phyloP scores from a whole-genome alignment of 2,797 vertebrate genomes.

The Numenius phaeopus region DNA sequence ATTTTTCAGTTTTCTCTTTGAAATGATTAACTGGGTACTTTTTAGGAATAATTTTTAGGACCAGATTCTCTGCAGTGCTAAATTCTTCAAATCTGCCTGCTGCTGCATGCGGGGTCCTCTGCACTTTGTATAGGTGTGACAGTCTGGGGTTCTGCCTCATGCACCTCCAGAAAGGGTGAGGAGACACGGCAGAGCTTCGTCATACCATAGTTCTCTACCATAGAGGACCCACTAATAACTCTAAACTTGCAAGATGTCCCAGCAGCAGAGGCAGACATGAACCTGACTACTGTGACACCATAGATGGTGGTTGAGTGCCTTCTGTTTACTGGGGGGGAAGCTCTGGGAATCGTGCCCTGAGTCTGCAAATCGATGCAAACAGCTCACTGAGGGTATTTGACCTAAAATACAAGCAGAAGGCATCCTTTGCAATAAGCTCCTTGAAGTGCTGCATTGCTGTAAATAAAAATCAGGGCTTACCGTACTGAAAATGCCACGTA shows the following conservation, averaged over 20 bases:
- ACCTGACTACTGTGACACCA: background rate
- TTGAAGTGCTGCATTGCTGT: background rate
- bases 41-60: slow-evolving; percentile 26
- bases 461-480: background rate
- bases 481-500: background rate
- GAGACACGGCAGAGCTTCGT: background rate
- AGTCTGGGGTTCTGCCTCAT: background rate
- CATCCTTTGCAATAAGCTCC: background rate
- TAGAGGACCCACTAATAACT: background rate
- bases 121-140: background rate
- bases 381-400: background rate
- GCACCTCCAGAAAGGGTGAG: background rate
- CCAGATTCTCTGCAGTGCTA: background rate
- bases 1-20: slow-evolving; percentile 35
- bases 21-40: slow-evolving; percentile 18
- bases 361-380: background rate
- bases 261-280: background rate
- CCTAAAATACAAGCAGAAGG: background rate
- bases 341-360: background rate
- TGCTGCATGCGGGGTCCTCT: background rate
- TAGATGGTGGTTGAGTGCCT: background rate
- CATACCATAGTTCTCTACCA: background rate
- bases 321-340: background rate
- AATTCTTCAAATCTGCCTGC: background rate
- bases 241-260: background rate